Evolutionary conservation across 2,888 invertebrate species (phyloP).

Genomic region (Oscheius sp.): DNA sequence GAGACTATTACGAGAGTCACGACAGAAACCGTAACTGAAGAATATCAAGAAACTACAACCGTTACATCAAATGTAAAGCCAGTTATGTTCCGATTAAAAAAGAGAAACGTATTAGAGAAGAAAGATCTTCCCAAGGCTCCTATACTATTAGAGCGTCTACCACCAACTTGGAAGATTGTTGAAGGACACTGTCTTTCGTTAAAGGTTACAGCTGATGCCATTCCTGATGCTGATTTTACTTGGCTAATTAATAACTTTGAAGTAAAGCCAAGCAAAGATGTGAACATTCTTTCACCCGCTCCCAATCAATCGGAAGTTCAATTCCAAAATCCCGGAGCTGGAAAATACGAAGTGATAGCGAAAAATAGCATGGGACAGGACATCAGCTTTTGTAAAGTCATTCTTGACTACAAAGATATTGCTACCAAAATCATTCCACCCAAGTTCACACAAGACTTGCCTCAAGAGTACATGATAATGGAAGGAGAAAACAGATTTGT

Average conservation of each 20-base stretch:
- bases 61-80: slow-evolving; percentile 31
- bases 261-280: slow-evolving; percentile 42
- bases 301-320: slow-evolving; percentile 50
- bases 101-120: slow-evolving; percentile 30
- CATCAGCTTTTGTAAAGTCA: slow-evolving; percentile 54
- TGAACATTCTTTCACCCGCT: slow-evolving; percentile 38
- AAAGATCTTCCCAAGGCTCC: slow-evolving; percentile 55
- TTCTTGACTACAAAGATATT: slow-evolving; percentile 49
- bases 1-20: slow-evolving; percentile 39
- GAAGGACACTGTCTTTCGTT: slow-evolving; percentile 44
- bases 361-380: slow-evolving; percentile 60
- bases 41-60: slow-evolving; percentile 26
- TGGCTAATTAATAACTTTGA: slow-evolving; percentile 68
- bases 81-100: slow-evolving; percentile 36
- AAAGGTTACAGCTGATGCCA: slow-evolving; percentile 56
- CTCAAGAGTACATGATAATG: slow-evolving; percentile 34
- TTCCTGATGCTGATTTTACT: slow-evolving; percentile 62
- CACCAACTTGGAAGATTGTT: slow-evolving; percentile 32
- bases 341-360: slow-evolving; percentile 60
- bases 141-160: slow-evolving; percentile 48
- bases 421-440: not conserved
- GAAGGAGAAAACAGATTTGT: slow-evolving; percentile 43
- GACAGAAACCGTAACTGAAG: slow-evolving; percentile 30
- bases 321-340: slow-evolving; percentile 49
- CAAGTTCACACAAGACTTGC: slow-evolving; percentile 52